Conservation (phyloP, 2,113 vertebrate species). For the Athene noctua region DNA sequence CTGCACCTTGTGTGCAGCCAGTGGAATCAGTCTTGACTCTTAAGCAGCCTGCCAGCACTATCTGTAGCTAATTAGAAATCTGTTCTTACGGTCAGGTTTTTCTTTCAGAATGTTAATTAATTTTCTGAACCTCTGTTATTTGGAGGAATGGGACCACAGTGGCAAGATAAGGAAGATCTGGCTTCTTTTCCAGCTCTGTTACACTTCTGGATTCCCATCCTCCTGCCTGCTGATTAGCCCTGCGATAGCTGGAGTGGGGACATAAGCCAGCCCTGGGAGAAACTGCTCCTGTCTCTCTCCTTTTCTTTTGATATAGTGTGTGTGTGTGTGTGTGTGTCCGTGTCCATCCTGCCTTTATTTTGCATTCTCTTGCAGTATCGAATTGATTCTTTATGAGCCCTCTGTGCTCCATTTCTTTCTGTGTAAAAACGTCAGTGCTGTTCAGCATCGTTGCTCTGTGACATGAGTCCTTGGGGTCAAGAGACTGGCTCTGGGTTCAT, state of each 20-base stretch:
- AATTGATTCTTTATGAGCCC: conserved; percentile 25
- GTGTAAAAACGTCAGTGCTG: background rate
- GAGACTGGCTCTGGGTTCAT: background rate
- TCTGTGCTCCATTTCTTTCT: background rate
- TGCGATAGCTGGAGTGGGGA: background rate
- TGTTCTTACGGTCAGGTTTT: background rate
- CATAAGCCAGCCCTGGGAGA: background rate
- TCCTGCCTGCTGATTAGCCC: background rate
- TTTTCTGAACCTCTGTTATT: conserved; percentile 5
- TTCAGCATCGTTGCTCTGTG: background rate
- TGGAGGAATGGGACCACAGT: background rate
- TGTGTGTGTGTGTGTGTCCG: background rate
- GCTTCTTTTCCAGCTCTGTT: background rate
- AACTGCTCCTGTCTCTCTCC: background rate
- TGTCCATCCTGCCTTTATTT: background rate
- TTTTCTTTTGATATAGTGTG: background rate
- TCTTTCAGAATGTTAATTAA: conserved; percentile 45
- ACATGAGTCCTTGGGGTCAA: background rate
- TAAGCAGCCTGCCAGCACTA: background rate
- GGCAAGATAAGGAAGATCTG: background rate
- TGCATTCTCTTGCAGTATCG: background rate
- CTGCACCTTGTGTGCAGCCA: rapidly evolving
- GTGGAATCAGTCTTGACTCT: background rate
- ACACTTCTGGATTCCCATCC: background rate
- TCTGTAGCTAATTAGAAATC: conserved; percentile 21